A percentile compares a stretch with the other conserved stretches of the same genome.
Conservation (phyloP, 2,888 invertebrate genomes). For the Ernsta delagoae region DNA sequence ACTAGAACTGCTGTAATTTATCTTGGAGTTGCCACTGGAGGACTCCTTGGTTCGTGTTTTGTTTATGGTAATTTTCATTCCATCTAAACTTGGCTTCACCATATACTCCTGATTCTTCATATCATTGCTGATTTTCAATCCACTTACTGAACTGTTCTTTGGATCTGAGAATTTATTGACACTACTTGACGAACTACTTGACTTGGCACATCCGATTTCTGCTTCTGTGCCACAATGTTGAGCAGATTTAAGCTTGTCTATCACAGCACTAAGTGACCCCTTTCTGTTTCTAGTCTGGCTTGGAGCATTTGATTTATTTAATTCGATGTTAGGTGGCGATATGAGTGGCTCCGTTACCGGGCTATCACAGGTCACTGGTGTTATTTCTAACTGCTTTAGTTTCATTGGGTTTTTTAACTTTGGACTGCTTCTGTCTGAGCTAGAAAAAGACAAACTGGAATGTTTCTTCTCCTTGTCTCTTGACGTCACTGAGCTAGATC, state of each 20-base stretch:
- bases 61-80: conserved; percentile 96
- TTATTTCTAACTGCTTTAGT: conserved; percentile 88
- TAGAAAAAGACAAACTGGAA: conserved; percentile 77
- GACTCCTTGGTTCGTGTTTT: conserved; percentile 92
- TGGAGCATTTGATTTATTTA: conserved; percentile 85
- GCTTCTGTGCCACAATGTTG: conserved; percentile 87
- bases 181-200: conserved; percentile 69
- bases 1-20: conserved; percentile 73
- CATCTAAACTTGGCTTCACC: conserved; percentile 95
- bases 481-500: conserved; percentile 69
- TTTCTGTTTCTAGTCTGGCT: conserved; percentile 88
- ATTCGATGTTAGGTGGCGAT: conserved; percentile 83
- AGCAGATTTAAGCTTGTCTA: conserved; percentile 93
- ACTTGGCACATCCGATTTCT: conserved; percentile 74
- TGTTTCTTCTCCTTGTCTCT: conserved; percentile 85
- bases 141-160: conserved; percentile 69
- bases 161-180: conserved; percentile 78
- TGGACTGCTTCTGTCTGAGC: conserved; percentile 86
- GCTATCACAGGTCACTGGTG: conserved; percentile 81
- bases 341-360: conserved; percentile 73
- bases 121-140: conserved; percentile 68
- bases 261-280: conserved; percentile 92
- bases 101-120: conserved; percentile 93
- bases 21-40: conserved; percentile 76
- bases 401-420: conserved; percentile 89